Evolutionary conservation across 2,888 invertebrate genomes (phyloP), one percentile per base, ranked within the genome.

Genomic region (Glaucopsyche alexis): DNA sequence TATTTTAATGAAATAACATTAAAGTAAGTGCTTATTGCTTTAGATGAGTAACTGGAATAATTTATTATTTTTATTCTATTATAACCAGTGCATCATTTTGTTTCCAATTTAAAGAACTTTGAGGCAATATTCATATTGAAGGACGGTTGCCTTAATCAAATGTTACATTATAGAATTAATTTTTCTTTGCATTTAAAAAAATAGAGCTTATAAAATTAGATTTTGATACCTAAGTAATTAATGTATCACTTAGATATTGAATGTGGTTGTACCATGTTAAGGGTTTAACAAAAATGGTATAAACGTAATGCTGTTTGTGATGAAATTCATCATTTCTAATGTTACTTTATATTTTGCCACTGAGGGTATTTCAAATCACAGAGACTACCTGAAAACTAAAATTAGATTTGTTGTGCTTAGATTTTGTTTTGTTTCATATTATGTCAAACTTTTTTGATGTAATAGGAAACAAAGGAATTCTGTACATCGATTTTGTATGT

Each of bases 1-100:
- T 49, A 69, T 49, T 49, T 69, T 69, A 69, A 69, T 69, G n/a
- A 19, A 49, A 69, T 69, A 69, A 69, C 47, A 47, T 49, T 47
- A 13, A 19, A 69, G 49, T 69, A 60, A 60, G 60, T 69, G 69
- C 69, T 69, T 69, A 47, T 29, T 29, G 69, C 69, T 69, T 69
- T 69, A 49, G 40, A 14, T 69, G 9, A 49, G 29, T 69, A 69
- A 47, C 19, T 69, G 69, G 47, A 49, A 67, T 66, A 42, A 66
- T 64, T 29, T 29, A 29, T 40, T 65, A 40, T 65, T 40, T 38
- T 14, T 40, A 7, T 55, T 40, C 65, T 65, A 13, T 65, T 38
- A 29, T 40, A 38, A 29, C 5, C 14, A 65, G 64, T 29, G 64
- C 38, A 38, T 29, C 38, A 65, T 14, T 65, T 65, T 65, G 55